phyloP scores from a whole-genome alignment of 2,113 vertebrate genomes.

The Ariopsis seemanni region DNA sequence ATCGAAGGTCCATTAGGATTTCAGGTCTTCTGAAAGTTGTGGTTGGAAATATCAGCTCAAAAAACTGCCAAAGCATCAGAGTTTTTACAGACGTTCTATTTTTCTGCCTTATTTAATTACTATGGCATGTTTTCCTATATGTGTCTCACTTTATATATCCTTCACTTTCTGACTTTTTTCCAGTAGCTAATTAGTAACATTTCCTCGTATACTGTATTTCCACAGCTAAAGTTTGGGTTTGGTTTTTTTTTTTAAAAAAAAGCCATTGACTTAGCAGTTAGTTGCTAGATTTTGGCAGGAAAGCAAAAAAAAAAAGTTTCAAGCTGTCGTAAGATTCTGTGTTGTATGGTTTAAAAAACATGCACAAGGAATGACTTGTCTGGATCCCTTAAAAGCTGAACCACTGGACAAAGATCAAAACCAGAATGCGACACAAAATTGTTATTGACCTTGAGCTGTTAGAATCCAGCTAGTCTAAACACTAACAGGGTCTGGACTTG shows the following conservation, averaged over 20 bases:
- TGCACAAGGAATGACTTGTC: not conserved
- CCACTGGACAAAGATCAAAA: not conserved
- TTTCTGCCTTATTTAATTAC: not conserved
- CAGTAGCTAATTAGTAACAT: not conserved
- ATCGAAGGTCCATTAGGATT: not conserved
- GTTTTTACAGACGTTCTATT: not conserved
- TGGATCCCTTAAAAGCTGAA: not conserved
- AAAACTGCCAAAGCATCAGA: not conserved
- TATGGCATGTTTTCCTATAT: not conserved
- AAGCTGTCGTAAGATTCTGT: not conserved
- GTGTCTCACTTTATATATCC: not conserved
- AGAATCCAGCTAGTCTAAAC: slow-evolving; percentile 22
- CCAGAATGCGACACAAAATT: not conserved
- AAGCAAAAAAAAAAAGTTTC: not conserved
- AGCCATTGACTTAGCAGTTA: not conserved
- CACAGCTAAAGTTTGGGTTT: not conserved
- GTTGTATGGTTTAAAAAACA: not conserved
- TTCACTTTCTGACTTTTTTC: not conserved
- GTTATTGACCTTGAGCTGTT: slow-evolving; percentile 10
- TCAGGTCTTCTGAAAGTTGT: not conserved
- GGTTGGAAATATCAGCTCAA: not conserved
- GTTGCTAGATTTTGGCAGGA: not conserved
- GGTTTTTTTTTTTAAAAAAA: no score
- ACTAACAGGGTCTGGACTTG: slow-evolving; percentile 2
- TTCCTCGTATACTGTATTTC: not conserved